Conservation (phyloP, 2,888 invertebrate genomes). For the Eulithis testata region DNA sequence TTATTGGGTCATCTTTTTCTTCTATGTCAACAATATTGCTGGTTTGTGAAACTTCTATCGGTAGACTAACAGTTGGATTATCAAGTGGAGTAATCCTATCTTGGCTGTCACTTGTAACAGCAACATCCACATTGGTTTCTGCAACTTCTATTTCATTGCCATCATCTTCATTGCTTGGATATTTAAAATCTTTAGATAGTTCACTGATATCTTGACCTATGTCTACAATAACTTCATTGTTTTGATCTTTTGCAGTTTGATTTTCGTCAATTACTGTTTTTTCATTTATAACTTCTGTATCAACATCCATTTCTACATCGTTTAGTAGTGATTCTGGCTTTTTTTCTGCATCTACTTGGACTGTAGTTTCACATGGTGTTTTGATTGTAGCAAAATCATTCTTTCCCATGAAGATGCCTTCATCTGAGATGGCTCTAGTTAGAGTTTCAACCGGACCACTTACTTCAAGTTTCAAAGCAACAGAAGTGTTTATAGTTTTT, state of each 20-base stretch:
- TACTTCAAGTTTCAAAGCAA: not conserved
- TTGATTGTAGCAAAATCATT: not conserved
- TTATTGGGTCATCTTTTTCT: not conserved
- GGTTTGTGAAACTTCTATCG: conserved; percentile 1
- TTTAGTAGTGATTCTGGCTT: not conserved
- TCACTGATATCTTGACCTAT: conserved; percentile 8
- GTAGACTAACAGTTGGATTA: not conserved
- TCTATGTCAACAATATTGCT: not conserved
- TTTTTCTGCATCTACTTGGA: not conserved
- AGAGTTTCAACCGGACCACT: not conserved
- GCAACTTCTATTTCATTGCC: not conserved
- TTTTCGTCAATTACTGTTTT: not conserved
- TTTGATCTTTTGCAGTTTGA: not conserved
- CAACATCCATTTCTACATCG: conserved; percentile 20
- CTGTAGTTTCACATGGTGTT: not conserved
- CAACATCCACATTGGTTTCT: not conserved
- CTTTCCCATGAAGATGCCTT: not conserved
- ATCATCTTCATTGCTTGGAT: not conserved
- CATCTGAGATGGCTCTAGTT: not conserved
- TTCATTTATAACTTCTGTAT: not conserved
- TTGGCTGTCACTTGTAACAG: not conserved
- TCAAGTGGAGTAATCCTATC: not conserved
- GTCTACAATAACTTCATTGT: conserved; percentile 11
- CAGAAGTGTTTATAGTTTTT: not conserved
- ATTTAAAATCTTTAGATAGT: not conserved